phyloP scores from a whole-genome alignment of 92 coral and sea anemone species.

The Porites rus region DNA sequence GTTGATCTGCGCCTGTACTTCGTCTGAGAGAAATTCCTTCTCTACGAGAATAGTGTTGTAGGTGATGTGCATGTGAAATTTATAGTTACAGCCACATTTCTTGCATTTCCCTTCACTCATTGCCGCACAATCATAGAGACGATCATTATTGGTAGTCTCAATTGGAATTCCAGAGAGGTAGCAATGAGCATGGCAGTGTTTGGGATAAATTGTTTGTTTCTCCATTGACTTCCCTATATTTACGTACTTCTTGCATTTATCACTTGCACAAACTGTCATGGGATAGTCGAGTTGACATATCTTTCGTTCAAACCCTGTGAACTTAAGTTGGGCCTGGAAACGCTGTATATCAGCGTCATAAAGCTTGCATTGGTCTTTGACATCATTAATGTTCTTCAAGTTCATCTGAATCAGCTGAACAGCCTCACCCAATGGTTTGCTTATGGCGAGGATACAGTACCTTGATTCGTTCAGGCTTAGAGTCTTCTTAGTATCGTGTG shows the following conservation, averaged over 20 bases:
- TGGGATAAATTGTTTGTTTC: conserved; percentile 1
- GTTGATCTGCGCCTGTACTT: no score
- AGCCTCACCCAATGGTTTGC: conserved; percentile 39
- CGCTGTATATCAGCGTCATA: background rate
- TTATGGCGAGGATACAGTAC: conserved; percentile 10
- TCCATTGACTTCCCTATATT: background rate
- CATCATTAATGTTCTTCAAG: background rate
- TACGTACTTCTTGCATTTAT: background rate
- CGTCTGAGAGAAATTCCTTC: no score
- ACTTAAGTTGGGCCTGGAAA: background rate
- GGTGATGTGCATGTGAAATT: no score
- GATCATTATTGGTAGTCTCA: no score
- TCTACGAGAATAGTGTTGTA: no score
- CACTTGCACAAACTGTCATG: conserved; percentile 26
- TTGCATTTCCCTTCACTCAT: no score
- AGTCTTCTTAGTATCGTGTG: conserved; percentile 31
- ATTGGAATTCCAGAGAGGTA: background rate
- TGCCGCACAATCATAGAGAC: no score
- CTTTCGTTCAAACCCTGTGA: conserved; percentile 5
- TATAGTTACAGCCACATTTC: no score
- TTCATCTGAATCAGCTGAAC: conserved; percentile 2
- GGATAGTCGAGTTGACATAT: conserved; percentile 11
- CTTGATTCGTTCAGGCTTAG: conserved; percentile 35
- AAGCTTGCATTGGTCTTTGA: background rate
- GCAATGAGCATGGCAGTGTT: conserved; percentile 16